Evolutionary conservation across 1,140 invertebrate species (phyloP).

Genomic region (Zelostemma sp.): DNA sequence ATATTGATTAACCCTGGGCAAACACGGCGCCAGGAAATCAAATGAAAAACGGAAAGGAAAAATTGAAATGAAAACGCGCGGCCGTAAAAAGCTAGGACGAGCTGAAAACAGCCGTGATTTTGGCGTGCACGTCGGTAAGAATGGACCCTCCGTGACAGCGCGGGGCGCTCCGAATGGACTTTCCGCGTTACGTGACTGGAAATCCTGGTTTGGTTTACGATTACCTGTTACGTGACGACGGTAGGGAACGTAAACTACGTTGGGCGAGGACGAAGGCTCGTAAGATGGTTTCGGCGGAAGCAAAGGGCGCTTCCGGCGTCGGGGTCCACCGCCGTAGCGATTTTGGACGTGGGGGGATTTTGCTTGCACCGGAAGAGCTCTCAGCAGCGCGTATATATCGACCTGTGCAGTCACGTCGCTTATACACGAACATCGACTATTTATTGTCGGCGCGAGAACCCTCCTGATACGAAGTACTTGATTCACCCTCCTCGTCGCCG

Average conservation of each 20-base stretch:
- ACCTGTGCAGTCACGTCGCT: conserved; percentile 44
- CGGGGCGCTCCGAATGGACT: conserved; percentile 48
- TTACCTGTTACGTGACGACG: conserved; percentile 61
- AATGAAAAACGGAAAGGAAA: no score
- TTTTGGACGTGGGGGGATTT: conserved; percentile 15
- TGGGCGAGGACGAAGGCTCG: conserved; percentile 3
- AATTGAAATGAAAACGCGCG: no score
- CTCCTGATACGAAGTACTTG: conserved; percentile 47
- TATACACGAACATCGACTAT: conserved; percentile 47
- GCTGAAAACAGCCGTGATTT: no score
- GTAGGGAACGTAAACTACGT: conserved; percentile 24
- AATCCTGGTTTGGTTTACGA: conserved; percentile 57
- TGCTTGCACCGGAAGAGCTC: conserved; percentile 40
- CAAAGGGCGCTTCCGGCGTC: conserved; percentile 38
- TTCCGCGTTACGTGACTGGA: conserved; percentile 58
- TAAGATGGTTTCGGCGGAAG: conserved; percentile 48
- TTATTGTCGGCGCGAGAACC: conserved; percentile 47
- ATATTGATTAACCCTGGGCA: no score
- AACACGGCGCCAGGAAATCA: no score
- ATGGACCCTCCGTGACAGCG: conserved; percentile 49
- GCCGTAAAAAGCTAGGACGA: no score
- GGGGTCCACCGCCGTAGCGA: conserved; percentile 23
- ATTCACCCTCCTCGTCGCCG: conserved; percentile 45
- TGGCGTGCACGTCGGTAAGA: conserved; percentile 16
- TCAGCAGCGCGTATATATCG: conserved; percentile 18